These are phyloP conservation scores for Onthophagus sagittarius DNA, from an alignment of 2,888 invertebrate genomes.

Conservation along the genomic window DNA sequence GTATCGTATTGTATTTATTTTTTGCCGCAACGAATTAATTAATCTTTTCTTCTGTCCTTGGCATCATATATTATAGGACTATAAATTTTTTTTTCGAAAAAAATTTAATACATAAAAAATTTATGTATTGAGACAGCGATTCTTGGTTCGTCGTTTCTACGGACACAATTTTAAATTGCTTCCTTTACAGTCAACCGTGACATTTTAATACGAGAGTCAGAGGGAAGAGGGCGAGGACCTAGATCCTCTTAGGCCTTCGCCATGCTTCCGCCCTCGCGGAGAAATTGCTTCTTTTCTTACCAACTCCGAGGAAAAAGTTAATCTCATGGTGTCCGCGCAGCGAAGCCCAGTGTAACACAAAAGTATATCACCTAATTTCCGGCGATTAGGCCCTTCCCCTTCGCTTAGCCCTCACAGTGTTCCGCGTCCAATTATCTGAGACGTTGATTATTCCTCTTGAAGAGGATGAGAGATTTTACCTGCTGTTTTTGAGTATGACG, in stretches of 20 bases:
- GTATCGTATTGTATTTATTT: too few species aligned
- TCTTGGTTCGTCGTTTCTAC: conserved; percentile 13
- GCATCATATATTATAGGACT: too few species aligned
- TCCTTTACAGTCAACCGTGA: conserved; percentile 25
- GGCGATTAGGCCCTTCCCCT: conserved; percentile 7
- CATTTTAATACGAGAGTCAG: conserved; percentile 21
- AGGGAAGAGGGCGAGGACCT: conserved; percentile 2
- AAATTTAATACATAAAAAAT: too few species aligned
- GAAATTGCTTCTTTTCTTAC: conserved; percentile 11
- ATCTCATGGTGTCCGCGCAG: conserved; percentile 10
- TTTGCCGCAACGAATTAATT: too few species aligned
- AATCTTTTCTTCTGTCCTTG: too few species aligned
- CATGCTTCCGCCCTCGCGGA: neutral
- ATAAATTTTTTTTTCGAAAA: too few species aligned
- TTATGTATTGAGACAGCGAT: neutral
- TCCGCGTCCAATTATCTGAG: neutral
- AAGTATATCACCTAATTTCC: conserved; percentile 14
- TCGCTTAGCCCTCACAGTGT: neutral
- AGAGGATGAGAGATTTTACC: neutral
- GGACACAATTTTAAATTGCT: conserved; percentile 23
- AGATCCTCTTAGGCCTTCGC: neutral
- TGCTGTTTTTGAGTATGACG: neutral
- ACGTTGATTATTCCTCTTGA: neutral
- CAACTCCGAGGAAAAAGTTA: conserved; percentile 7
- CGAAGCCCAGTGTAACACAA: conserved; percentile 2